A percentile compares a stretch with the other conserved stretches of the same genome.
These are phyloP conservation scores for Tor tambroides DNA, from an alignment of 2,113 vertebrate genomes.

Conservation along the genomic window DNA sequence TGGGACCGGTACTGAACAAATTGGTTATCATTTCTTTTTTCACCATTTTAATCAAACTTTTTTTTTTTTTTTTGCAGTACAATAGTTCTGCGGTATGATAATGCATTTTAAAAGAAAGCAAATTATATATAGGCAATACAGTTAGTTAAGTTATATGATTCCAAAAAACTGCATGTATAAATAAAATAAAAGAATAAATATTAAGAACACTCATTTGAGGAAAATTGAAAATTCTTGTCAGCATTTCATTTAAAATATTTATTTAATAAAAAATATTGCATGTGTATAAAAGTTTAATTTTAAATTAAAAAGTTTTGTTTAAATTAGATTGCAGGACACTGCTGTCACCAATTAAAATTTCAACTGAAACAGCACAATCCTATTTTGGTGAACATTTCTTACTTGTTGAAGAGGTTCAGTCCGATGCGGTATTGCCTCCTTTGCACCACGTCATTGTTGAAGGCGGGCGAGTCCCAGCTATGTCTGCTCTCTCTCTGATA, in stretches of 20 bases:
- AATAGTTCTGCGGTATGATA: too few relatives aligned
- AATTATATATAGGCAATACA: too few relatives aligned
- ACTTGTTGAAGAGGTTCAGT: constrained; percentile 96
- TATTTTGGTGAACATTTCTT: constrained; percentile 59
- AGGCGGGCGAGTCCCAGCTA: constrained; percentile 93
- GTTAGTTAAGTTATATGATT: too few relatives aligned
- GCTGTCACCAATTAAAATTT: not conserved
- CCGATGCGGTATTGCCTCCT: constrained; percentile 91
- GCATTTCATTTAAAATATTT: not conserved
- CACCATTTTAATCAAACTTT: not conserved
- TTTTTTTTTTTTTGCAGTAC: too few relatives aligned
- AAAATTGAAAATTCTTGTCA: not conserved
- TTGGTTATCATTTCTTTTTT: not conserved
- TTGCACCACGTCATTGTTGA: constrained; percentile 92
- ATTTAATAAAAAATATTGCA: not conserved
- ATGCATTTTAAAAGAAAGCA: too few relatives aligned
- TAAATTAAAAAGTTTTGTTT: not conserved
- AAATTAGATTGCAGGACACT: not conserved
- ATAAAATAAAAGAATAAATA: too few relatives aligned
- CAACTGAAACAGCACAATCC: not conserved
- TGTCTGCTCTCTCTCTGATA: constrained; percentile 92
- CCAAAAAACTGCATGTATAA: too few relatives aligned
- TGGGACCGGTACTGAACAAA: not conserved
- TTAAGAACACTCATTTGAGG: too few relatives aligned
- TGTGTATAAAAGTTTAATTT: not conserved